Evolutionary conservation across 2,888 invertebrate genomes (phyloP).

Genomic region (Macaria notata): DNA sequence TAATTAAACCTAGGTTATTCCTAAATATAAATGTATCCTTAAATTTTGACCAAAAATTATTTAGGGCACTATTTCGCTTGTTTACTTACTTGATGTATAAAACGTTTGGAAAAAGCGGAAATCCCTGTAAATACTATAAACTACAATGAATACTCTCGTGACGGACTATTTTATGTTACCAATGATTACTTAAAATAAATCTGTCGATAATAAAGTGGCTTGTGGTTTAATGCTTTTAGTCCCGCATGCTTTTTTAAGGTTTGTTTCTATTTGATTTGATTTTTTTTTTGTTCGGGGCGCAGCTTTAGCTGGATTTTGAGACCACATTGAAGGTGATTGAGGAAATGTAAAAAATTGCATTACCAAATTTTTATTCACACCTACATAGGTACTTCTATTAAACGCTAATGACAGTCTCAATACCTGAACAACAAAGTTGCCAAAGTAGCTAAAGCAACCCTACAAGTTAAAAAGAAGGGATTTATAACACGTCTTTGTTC

Average conservation of each 20-base stretch:
- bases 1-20: slow-evolving; percentile 5
- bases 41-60: slow-evolving; percentile 21
- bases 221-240: slow-evolving; percentile 78
- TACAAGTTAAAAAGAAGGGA: no score
- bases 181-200: slow-evolving; percentile 57
- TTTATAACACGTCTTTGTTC: no score
- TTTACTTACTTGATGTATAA: slow-evolving; percentile 22
- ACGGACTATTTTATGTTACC: slow-evolving; percentile 55
- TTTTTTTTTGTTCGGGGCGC: slow-evolving; percentile 53
- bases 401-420: no score
- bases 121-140: slow-evolving; percentile 19
- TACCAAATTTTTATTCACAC: no score
- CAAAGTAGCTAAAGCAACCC: no score
- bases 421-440: no score
- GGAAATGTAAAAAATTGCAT: no score
- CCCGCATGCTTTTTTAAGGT: slow-evolving; percentile 73
- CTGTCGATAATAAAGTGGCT: slow-evolving; percentile 68
- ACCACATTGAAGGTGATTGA: slow-evolving; percentile 25
- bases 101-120: not conserved
- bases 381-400: no score
- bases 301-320: slow-evolving; percentile 47
- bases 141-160: slow-evolving; percentile 36
- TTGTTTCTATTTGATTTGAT: slow-evolving; percentile 44
- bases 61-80: slow-evolving; percentile 9
- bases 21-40: slow-evolving; percentile 3